Evolutionary conservation across 2,888 invertebrate species (phyloP).

Genomic region (Labia minor): DNA sequence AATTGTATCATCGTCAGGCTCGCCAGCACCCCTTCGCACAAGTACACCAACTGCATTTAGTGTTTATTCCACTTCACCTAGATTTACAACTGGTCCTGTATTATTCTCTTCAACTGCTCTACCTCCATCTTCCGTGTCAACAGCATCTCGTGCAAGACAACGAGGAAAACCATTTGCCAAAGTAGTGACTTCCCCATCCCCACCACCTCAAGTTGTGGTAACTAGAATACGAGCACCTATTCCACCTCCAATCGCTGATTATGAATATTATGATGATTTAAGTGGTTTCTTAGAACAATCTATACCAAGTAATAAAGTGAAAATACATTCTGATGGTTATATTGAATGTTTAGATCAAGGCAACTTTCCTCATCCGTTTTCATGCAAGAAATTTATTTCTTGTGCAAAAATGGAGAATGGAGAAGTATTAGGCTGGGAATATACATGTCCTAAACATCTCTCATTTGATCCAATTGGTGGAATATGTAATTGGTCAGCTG

Average conservation of each 20-base stretch:
- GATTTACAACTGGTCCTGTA: slow-evolving; percentile 9
- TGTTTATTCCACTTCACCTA: not conserved
- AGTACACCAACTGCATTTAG: not conserved
- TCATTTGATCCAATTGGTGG: slow-evolving; percentile 84
- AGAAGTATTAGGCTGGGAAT: slow-evolving; percentile 72
- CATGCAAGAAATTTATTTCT: slow-evolving; percentile 83
- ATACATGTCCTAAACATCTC: slow-evolving; percentile 74
- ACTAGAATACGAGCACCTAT: slow-evolving; percentile 27
- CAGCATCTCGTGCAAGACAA: not conserved
- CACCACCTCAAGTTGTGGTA: not conserved
- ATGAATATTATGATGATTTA: slow-evolving; percentile 61
- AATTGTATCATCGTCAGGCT: slow-evolving; percentile 13
- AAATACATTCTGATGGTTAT: slow-evolving; percentile 54
- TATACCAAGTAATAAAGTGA: slow-evolving; percentile 44
- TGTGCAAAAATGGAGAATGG: slow-evolving; percentile 70
- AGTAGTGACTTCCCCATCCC: slow-evolving; percentile 27
- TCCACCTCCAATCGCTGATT: slow-evolving; percentile 40
- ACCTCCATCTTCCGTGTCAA: slow-evolving; percentile 8
- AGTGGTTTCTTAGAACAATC: slow-evolving; percentile 44
- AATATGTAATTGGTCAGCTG: slow-evolving; percentile 82
- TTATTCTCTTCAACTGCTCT: slow-evolving; percentile 15
- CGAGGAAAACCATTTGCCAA: slow-evolving; percentile 32
- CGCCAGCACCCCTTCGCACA: not conserved
- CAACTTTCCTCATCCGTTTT: slow-evolving; percentile 81
- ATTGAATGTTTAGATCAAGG: slow-evolving; percentile 82